phyloP scores from a whole-genome alignment of 2,113 vertebrate genomes.

The Lampris megalopsis region DNA sequence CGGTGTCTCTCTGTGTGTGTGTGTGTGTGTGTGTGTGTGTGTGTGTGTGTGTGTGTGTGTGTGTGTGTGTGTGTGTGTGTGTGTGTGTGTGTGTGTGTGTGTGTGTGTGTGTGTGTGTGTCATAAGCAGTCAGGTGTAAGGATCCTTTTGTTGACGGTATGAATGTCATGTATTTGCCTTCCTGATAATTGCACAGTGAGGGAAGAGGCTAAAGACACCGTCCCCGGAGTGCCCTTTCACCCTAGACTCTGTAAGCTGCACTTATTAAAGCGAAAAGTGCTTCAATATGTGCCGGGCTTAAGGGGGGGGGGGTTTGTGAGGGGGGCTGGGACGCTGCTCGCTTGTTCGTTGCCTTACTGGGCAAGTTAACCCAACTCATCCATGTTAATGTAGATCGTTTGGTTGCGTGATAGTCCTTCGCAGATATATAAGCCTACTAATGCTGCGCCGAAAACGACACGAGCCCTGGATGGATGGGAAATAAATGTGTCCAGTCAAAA shows the following conservation, averaged over 20 bases:
- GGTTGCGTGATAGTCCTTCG: conserved; percentile 42
- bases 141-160: conserved; percentile 20
- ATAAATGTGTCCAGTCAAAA: conserved; percentile 22
- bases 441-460: conserved; percentile 62
- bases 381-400: conserved; percentile 41
- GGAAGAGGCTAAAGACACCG: conserved; percentile 87
- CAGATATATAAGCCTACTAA: too few relatives aligned
- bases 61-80: too few relatives aligned
- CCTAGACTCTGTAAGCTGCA: conserved; percentile 92
- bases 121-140: too few relatives aligned
- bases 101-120: too few relatives aligned
- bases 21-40: too few relatives aligned
- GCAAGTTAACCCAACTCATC: conserved; percentile 50
- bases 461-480: too few relatives aligned
- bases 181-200: conserved; percentile 75
- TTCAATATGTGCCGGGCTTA: conserved; percentile 94
- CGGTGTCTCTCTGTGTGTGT: too few relatives aligned
- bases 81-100: too few relatives aligned
- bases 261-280: conserved; percentile 99
- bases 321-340: conserved; percentile 76
- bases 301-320: conserved; percentile 67
- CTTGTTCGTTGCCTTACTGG: conserved; percentile 53
- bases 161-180: conserved; percentile 60
- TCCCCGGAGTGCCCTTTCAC: conserved; percentile 97
- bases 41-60: too few relatives aligned